Conservation (phyloP, 2,113 vertebrate genomes). For the Podiceps cristatus region DNA sequence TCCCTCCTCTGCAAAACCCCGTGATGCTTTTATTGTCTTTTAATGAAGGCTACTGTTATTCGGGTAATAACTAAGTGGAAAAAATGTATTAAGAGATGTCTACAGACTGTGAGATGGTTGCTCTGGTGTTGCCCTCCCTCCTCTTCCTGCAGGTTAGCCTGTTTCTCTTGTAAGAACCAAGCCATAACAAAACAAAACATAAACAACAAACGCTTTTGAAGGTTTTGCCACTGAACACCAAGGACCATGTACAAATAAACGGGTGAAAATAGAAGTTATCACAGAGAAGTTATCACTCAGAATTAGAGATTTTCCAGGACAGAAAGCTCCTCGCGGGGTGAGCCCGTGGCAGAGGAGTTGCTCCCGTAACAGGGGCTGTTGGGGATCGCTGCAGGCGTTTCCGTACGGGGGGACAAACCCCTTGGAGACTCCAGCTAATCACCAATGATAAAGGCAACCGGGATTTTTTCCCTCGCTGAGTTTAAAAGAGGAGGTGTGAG, state of each 20-base stretch:
- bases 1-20: neutral
- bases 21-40: neutral
- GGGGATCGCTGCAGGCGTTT: neutral
- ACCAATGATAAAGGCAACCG: accelerated
- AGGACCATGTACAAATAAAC: neutral
- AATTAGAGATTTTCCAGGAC: neutral
- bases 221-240: neutral
- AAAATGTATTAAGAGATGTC: neutral
- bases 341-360: accelerated
- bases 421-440: neutral
- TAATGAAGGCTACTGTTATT: neutral
- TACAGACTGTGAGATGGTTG: neutral
- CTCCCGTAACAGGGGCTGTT: accelerated
- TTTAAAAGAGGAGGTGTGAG: neutral
- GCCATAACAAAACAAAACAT: neutral
- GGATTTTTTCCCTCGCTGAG: neutral
- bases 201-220: neutral
- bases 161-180: neutral
- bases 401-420: neutral
- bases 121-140: neutral
- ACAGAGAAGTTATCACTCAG: neutral
- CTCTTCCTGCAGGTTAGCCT: neutral
- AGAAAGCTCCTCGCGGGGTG: neutral
- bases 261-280: neutral
- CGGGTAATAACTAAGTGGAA: neutral